phyloP scores from a whole-genome alignment of 2,888 invertebrate genomes.

The Parnassius smintheus region DNA sequence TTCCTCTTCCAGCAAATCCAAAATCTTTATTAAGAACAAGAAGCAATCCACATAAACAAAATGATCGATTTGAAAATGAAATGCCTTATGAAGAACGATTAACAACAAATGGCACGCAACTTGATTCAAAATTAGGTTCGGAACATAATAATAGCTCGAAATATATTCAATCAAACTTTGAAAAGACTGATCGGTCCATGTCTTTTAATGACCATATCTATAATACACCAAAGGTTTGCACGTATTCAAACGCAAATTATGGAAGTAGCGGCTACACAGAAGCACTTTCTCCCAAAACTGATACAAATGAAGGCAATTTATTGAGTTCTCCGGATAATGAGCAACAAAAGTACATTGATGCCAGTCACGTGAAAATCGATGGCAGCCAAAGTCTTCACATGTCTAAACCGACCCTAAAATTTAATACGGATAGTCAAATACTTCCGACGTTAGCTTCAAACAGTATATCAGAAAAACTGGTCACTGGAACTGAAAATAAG shows the following conservation, averaged over 20 bases:
- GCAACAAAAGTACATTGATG: neutral
- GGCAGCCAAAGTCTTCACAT: neutral
- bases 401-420: constrained; percentile 2
- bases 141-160: constrained; percentile 40
- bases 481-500: constrained; percentile 49
- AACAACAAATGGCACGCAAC: constrained; percentile 25
- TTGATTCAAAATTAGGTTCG: constrained; percentile 20
- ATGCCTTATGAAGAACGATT: constrained; percentile 38
- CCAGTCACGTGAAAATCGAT: neutral
- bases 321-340: neutral
- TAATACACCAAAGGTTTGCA: constrained; percentile 35
- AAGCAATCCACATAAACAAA: constrained; percentile 57
- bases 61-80: constrained; percentile 43
- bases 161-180: constrained; percentile 47
- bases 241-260: constrained; percentile 39
- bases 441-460: constrained; percentile 27
- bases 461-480: constrained; percentile 24
- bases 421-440: constrained; percentile 1
- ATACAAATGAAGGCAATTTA: neutral
- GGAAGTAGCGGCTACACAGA: constrained; percentile 43
- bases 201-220: constrained; percentile 49
- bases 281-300: constrained; percentile 21
- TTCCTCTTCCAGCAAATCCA: constrained; percentile 87
- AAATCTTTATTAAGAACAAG: constrained; percentile 73
- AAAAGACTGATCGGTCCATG: constrained; percentile 42